Conservation (phyloP, 2,888 invertebrate species). For the Calliphora vomitoria region DNA sequence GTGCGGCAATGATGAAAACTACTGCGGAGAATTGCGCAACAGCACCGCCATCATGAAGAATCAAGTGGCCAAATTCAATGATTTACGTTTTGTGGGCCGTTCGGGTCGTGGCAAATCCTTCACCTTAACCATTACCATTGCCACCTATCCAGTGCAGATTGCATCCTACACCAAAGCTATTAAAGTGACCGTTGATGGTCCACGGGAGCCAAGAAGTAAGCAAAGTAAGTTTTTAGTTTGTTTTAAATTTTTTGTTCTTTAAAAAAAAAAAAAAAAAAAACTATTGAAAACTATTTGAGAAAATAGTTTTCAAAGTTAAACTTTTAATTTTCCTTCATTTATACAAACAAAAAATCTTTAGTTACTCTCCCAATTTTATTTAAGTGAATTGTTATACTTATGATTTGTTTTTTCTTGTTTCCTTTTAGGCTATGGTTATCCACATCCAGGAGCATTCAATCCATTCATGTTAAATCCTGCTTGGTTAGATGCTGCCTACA, state of each 20-base stretch:
- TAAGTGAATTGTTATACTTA: slow-evolving; percentile 51
- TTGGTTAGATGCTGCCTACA: slow-evolving; percentile 94
- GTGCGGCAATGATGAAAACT: slow-evolving; percentile 99
- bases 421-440: slow-evolving; percentile 91
- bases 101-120: slow-evolving; percentile 99
- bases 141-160: slow-evolving; percentile 90
- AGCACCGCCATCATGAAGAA: slow-evolving; percentile 98
- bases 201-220: slow-evolving; percentile 98
- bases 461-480: slow-evolving; percentile 92
- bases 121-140: slow-evolving; percentile 96
- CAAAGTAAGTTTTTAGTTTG: slow-evolving; percentile 92
- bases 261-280: slow-evolving; percentile 30
- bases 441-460: slow-evolving; percentile 91
- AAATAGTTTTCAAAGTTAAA: slow-evolving; percentile 30
- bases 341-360: slow-evolving; percentile 8
- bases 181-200: slow-evolving; percentile 99
- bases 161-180: slow-evolving; percentile 98
- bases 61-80: slow-evolving; percentile 99
- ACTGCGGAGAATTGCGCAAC: slow-evolving; percentile 97
- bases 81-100: slow-evolving; percentile 98
- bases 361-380: slow-evolving; percentile 17
- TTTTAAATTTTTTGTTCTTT: slow-evolving; percentile 69
- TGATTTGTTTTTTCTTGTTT: slow-evolving; percentile 35
- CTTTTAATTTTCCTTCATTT: slow-evolving; percentile 59
- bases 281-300: slow-evolving; percentile 16